These are phyloP conservation scores for Cavia porcellus DNA, from an alignment of 2,113 vertebrate genomes.

Conservation along the genomic window DNA sequence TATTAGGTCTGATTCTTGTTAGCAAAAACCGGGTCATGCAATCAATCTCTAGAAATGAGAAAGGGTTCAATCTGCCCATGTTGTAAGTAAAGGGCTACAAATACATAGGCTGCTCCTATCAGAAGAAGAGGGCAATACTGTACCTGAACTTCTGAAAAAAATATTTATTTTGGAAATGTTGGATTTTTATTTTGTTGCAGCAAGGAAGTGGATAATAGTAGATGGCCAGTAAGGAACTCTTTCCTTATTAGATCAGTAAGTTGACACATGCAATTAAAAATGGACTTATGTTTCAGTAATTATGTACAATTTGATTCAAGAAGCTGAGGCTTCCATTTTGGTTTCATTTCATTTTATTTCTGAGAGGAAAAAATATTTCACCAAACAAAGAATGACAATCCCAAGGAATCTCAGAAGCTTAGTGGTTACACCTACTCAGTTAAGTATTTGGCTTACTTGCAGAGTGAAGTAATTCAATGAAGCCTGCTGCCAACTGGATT, in stretches of 20 bases:
- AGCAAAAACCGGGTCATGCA: neutral
- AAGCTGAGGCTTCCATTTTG: conserved; percentile 1
- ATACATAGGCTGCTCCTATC: neutral
- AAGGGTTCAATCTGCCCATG: neutral
- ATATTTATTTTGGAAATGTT: neutral
- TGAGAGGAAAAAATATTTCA: neutral
- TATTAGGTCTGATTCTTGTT: neutral
- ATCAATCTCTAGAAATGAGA: neutral
- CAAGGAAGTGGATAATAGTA: neutral
- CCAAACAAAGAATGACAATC: conserved; percentile 55
- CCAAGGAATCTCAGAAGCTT: conserved; percentile 48
- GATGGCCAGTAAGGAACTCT: neutral
- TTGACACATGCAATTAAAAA: neutral
- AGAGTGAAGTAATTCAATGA: conserved; percentile 68
- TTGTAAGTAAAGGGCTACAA: neutral
- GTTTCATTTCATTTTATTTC: conserved; percentile 16
- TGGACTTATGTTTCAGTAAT: neutral
- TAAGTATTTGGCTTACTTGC: conserved; percentile 63
- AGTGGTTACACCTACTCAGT: conserved; percentile 67
- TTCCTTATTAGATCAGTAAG: neutral
- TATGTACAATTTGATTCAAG: neutral
- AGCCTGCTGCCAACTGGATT: conserved; percentile 49
- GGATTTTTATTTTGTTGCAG: neutral
- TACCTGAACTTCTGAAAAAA: neutral
- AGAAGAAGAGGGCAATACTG: neutral